Evolutionary conservation across 2,888 invertebrate genomes (phyloP), one percentile per base, ranked within the genome.

Genomic region (Trimorus sp.): DNA sequence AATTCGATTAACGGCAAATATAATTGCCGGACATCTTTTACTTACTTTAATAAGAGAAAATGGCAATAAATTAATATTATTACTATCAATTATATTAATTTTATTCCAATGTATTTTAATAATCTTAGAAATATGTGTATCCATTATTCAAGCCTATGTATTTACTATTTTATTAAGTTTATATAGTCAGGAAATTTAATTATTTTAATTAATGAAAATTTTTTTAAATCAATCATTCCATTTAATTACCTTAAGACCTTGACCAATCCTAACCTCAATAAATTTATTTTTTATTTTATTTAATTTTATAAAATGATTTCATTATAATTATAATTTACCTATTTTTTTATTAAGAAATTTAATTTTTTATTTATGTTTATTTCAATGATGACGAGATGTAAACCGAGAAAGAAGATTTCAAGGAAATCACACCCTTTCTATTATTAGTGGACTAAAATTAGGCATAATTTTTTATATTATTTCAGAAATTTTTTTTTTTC

Each of bases 1-100:
- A 0, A 93, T 96, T 77, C 95, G 95, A 84, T 89, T 96, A 92
- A 93, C 94, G 6, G 95, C 95, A n/a, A 96, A 96, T 93, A 95
- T 96, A 94, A 95, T 95, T 93, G 95, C 95, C 0, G 95, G 95
- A 0, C 95, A 96, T 90, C 89, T 96, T 91, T 85, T 95, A 89
- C 90, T 95, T 93, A 94, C 94, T 0, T 85, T 95, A 86, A 87
- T 95, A 88, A 93, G 94, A 78, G 92, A 92, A 84, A 92, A 92
- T 2, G 92, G 92, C 51, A 79, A 84, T 91, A 85, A 65, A 71
- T 90, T 91, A 83, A 86, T 92, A 84, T 85, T 92, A 37, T 7
- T 76, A 7, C 38, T 73, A 11, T 48, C 49, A 85, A 71, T 89
- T 62, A 69, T 76, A 37, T 15, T 84, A 62, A 69, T 84, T 54